Evolutionary conservation across 1,140 invertebrate genomes (phyloP), one percentile per base, ranked within the genome.

Genomic region (Zaprionus camerounensis): DNA sequence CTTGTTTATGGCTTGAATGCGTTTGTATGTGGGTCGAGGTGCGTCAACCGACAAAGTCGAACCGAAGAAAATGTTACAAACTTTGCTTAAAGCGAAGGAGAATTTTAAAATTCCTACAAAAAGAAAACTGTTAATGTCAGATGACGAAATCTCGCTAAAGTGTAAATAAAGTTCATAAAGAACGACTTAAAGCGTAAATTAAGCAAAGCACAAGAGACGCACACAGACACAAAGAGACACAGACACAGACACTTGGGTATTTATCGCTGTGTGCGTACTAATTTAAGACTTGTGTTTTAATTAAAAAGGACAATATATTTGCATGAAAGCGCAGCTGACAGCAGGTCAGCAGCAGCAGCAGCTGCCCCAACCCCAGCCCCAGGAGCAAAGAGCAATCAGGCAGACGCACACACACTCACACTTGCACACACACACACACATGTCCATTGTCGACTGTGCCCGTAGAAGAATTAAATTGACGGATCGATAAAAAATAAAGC

Each of bases 291-390:
- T 90, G 84, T 90, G 78, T 90, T 88, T 88, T 88, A 88, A 88
- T 88, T 88, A 88, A 88, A 88, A 88, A 84, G 81, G 68, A 88
- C 78, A 90, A 88, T 90, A 90, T 84, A 87, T 87, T 87, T 87
- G 85, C 84, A 88, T 88, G 81, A 68, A 80, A 80, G 65, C 80
- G 59, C 73, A 82, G 80, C 73, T 82, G 78, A 80, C 83, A 87
- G 78, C 84, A 81, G 80, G 85, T 76, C 78, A 62, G 57, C 64
- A 56, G 49, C 63, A 41, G 24, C 62, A 72, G 28, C 26, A 28
- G 26, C 1, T 28, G 26, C 26, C 24, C 24, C 24, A 26, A 26
- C 24, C 28, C 9, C n/a, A 17, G 65, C 65, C 66, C 53, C 59
- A 64, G 72, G 49, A 74, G 66, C 49, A 59, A 49, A 58, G 61